A percentile compares a stretch with the other conserved stretches of the same genome.
phyloP scores from a whole-genome alignment of 2,888 invertebrate species.

The Lypha dubia region DNA sequence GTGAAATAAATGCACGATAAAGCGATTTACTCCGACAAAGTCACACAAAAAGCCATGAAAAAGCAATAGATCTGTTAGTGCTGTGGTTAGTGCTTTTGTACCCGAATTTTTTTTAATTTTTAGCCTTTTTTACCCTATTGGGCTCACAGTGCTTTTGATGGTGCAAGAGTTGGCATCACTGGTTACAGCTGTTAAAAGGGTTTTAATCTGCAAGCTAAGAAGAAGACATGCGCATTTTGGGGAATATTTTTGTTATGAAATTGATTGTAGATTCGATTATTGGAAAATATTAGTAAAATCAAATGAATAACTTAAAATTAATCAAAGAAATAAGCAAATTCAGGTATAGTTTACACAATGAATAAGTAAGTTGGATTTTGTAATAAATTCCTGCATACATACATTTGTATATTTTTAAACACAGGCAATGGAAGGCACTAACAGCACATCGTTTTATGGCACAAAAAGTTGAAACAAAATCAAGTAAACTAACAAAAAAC shows the following conservation, averaged over 20 bases:
- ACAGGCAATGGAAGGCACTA: slow-evolving; percentile 31
- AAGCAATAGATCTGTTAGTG: too few species aligned
- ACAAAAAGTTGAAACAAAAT: slow-evolving; percentile 15
- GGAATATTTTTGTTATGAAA: slow-evolving; percentile 60
- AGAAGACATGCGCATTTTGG: background rate
- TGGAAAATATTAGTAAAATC: slow-evolving; percentile 36
- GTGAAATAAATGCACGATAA: too few species aligned
- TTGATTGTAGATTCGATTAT: background rate
- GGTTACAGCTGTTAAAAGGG: too few species aligned
- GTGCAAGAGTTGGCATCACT: too few species aligned
- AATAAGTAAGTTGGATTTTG: too few species aligned
- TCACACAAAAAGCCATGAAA: too few species aligned
- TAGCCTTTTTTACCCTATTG: too few species aligned
- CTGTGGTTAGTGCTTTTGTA: too few species aligned
- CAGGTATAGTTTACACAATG: slow-evolving; percentile 19
- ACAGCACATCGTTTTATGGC: background rate
- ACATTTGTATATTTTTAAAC: background rate
- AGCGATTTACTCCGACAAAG: too few species aligned
- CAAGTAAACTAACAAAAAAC: background rate
- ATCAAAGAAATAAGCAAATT: slow-evolving; percentile 32
- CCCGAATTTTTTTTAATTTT: too few species aligned
- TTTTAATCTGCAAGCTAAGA: too few species aligned
- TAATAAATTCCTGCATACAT: background rate
- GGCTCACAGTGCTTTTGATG: too few species aligned
- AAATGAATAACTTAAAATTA: slow-evolving; percentile 54